phyloP scores from a whole-genome alignment of 2,888 invertebrate genomes.

The Camptogramma bilineatum region DNA sequence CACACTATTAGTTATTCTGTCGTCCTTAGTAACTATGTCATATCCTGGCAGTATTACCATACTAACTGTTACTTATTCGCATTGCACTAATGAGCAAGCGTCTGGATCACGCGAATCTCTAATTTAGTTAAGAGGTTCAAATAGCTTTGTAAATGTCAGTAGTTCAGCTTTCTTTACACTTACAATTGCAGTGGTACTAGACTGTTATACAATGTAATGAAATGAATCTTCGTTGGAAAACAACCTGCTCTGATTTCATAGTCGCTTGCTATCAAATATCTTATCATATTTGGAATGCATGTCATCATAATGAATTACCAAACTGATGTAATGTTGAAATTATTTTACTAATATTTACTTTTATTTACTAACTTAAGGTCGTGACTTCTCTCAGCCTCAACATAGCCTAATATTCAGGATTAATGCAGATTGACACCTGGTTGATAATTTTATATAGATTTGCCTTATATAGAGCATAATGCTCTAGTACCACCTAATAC shows the following conservation, averaged over 20 bases:
- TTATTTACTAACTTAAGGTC: too few species aligned
- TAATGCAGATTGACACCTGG: too few species aligned
- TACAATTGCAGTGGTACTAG: slow-evolving; percentile 13
- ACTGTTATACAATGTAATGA: slow-evolving; percentile 11
- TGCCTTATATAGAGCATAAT: too few species aligned
- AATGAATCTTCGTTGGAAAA: not conserved
- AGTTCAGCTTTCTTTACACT: slow-evolving; percentile 31
- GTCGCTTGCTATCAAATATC: not conserved
- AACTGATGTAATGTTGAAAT: not conserved
- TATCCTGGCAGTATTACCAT: not conserved
- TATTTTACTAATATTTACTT: not conserved
- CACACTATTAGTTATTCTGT: slow-evolving; percentile 9
- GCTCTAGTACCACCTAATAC: too few species aligned
- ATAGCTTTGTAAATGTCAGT: slow-evolving; percentile 39
- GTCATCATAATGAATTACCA: not conserved
- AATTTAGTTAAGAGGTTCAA: slow-evolving; percentile 42
- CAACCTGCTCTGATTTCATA: not conserved
- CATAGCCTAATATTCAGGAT: too few species aligned
- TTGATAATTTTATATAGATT: too few species aligned
- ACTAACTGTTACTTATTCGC: slow-evolving; percentile 13
- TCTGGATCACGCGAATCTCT: slow-evolving; percentile 47
- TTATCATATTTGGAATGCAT: not conserved
- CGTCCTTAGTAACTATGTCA: slow-evolving; percentile 6
- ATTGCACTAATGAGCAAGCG: slow-evolving; percentile 36
- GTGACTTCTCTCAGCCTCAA: too few species aligned